phyloP scores from a whole-genome alignment of 2,888 invertebrate species.

The Metalampra italica region DNA sequence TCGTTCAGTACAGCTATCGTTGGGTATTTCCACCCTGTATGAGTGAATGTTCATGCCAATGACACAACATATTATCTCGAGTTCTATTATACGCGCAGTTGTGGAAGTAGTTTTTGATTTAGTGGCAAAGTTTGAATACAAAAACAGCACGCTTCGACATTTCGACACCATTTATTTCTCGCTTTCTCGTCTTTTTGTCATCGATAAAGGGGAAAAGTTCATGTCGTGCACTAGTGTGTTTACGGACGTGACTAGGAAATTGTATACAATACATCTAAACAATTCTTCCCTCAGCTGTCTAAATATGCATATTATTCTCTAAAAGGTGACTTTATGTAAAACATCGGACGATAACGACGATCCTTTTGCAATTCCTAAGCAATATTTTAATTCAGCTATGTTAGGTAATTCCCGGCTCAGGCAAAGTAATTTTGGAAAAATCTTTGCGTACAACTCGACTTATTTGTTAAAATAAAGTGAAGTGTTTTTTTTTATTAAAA shows the following conservation, averaged over 20 bases:
- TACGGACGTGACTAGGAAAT: conserved; percentile 45
- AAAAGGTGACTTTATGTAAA: too few species aligned
- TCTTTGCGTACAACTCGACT: too few species aligned
- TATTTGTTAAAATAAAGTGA: too few species aligned
- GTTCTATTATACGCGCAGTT: conserved; percentile 19
- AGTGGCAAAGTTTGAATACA: conserved; percentile 51
- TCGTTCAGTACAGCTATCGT: too few species aligned
- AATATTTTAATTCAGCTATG: too few species aligned
- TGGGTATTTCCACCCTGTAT: not conserved
- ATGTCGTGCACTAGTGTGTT: conserved; percentile 42
- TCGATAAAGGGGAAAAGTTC: conserved; percentile 49
- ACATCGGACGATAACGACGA: too few species aligned
- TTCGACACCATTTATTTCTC: conserved; percentile 53
- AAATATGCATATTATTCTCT: too few species aligned
- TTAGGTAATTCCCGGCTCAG: too few species aligned
- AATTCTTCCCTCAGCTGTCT: not conserved
- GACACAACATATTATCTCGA: conserved; percentile 19
- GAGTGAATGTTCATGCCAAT: conserved; percentile 12
- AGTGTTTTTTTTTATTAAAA: too few species aligned
- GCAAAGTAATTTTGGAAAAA: too few species aligned
- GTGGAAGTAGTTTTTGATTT: conserved; percentile 52
- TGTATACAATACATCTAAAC: conserved; percentile 10
- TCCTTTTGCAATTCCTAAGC: too few species aligned
- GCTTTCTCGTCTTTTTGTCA: conserved; percentile 44
- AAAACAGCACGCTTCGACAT: conserved; percentile 46